These are phyloP conservation scores for Ligdia adustata DNA, from an alignment of 2,888 invertebrate genomes.

Conservation along the genomic window DNA sequence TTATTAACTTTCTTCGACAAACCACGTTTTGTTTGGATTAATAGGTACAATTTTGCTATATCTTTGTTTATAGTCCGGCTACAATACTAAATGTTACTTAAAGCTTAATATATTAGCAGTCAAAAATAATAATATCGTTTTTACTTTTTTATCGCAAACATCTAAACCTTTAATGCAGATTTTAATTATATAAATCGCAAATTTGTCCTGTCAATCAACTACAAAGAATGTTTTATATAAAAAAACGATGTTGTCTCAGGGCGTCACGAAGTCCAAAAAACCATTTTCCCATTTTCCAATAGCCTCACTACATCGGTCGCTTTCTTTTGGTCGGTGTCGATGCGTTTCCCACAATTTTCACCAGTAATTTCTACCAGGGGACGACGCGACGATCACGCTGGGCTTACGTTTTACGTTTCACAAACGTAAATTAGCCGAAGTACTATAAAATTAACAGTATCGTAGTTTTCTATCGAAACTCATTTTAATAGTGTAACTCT, in stretches of 20 bases:
- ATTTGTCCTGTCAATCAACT: too few relatives aligned
- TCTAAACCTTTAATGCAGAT: neutral
- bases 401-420: conserved; percentile 5
- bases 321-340: conserved; percentile 15
- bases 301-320: conserved; percentile 5
- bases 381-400: conserved; percentile 2
- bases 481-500: too few relatives aligned
- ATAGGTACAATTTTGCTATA: too few relatives aligned
- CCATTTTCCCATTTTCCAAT: conserved; percentile 9
- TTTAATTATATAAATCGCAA: too few relatives aligned
- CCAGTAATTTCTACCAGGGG: neutral
- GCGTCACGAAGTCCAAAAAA: neutral
- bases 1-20: too few relatives aligned
- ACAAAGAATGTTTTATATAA: too few relatives aligned
- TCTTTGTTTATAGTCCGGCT: too few relatives aligned
- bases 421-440: neutral
- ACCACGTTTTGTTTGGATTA: too few relatives aligned
- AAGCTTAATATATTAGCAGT: neutral
- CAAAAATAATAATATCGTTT: neutral
- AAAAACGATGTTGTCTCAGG: too few relatives aligned
- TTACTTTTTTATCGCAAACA: neutral
- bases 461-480: too few relatives aligned
- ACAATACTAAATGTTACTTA: too few relatives aligned
- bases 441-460: too few relatives aligned
- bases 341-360: conserved; percentile 14